Evolutionary conservation across 2,888 invertebrate genomes (phyloP).

Genomic region (Lysandra coridon): DNA sequence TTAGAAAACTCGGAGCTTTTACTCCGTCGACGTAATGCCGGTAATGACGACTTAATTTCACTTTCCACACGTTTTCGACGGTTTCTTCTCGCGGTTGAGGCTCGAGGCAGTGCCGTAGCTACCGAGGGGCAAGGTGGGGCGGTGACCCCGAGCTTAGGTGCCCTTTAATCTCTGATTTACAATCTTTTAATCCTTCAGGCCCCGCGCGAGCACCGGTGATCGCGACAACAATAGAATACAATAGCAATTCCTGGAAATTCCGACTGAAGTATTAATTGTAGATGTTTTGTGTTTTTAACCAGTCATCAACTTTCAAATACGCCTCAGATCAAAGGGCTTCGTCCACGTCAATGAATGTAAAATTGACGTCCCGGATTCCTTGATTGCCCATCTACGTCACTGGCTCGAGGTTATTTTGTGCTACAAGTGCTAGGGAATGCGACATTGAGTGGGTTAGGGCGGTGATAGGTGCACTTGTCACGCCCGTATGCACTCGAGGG

Average conservation of each 20-base stretch:
- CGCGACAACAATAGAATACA: too few species aligned
- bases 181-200: too few species aligned
- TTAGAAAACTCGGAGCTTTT: conserved; percentile 14
- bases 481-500: conserved; percentile 77
- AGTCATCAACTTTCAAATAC: too few species aligned
- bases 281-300: too few species aligned
- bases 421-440: conserved; percentile 39
- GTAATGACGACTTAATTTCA: conserved; percentile 6
- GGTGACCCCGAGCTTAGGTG: too few species aligned
- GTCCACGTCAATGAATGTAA: background rate
- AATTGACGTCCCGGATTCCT: background rate
- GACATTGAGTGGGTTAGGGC: conserved; percentile 37
- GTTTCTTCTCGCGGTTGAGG: background rate
- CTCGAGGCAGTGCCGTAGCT: background rate
- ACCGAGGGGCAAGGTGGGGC: background rate
- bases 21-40: conserved; percentile 12
- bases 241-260: too few species aligned
- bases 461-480: conserved; percentile 67
- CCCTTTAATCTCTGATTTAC: too few species aligned
- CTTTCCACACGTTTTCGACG: conserved; percentile 22
- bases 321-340: too few species aligned
- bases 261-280: too few species aligned
- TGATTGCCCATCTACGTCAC: background rate
- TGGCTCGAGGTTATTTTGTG: background rate
- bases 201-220: too few species aligned